These are phyloP conservation scores for Helostoma temminkii DNA, from an alignment of 2,797 vertebrate species.

Conservation along the genomic window DNA sequence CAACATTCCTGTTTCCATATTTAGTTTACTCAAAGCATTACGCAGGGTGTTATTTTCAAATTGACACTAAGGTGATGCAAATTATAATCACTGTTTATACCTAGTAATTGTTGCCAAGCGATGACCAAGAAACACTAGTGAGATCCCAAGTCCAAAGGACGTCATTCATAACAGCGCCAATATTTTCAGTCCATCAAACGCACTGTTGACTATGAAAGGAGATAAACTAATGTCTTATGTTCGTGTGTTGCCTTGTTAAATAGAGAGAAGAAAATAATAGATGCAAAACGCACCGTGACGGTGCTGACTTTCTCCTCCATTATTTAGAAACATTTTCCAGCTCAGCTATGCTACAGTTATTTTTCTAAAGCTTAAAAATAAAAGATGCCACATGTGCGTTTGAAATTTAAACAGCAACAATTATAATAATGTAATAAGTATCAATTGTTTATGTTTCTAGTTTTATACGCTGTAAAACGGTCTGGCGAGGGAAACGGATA, in stretches of 20 bases:
- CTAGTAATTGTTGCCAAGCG: constrained; percentile 12
- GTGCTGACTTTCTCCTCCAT: constrained; percentile 5
- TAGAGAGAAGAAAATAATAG: constrained; percentile 32
- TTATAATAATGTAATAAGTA: too few relatives aligned
- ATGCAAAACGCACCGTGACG: constrained; percentile 43
- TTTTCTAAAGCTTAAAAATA: constrained; percentile 15
- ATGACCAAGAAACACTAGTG: not conserved
- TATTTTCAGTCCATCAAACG: constrained; percentile 62
- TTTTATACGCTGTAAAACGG: constrained; percentile 28
- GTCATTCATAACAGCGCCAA: constrained; percentile 46
- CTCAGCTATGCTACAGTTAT: constrained; percentile 1
- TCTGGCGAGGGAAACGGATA: not conserved
- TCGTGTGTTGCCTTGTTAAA: constrained; percentile 59
- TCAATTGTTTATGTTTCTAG: too few relatives aligned
- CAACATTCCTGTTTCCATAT: not conserved
- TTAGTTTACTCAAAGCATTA: constrained; percentile 16
- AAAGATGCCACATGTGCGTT: too few relatives aligned
- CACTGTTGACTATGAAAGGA: constrained; percentile 52
- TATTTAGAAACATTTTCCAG: constrained; percentile 31
- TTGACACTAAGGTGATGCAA: not conserved
- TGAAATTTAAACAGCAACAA: too few relatives aligned
- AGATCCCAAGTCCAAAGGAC: constrained; percentile 26
- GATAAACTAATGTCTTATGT: constrained; percentile 42
- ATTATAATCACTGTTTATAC: not conserved
- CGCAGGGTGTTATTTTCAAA: constrained; percentile 13